Evolutionary conservation across 2,113 vertebrate species (phyloP).

Genomic region (Symphodus melops): DNA sequence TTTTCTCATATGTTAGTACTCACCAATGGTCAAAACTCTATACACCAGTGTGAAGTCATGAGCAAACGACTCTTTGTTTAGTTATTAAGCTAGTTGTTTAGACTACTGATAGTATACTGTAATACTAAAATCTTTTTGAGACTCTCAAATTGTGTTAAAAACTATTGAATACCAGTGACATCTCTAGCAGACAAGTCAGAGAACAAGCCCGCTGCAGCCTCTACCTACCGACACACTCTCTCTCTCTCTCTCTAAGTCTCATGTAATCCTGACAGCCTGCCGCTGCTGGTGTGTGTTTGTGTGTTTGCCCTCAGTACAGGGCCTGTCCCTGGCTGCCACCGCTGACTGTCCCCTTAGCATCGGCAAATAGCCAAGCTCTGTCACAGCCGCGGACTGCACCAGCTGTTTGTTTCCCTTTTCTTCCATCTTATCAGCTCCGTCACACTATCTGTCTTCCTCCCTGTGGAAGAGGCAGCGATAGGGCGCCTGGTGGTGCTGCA

Average conservation of each 20-base stretch:
- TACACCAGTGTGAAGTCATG: too few species aligned
- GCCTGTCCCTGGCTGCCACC: conserved; percentile 56
- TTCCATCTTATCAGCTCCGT: conserved; percentile 53
- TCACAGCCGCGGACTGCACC: conserved; percentile 55
- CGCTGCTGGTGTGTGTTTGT: conserved; percentile 32
- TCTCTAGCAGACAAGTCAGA: neutral
- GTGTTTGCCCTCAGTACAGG: conserved; percentile 38
- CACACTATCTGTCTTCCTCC: conserved; percentile 50
- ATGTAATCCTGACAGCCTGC: conserved; percentile 30
- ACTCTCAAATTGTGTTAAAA: neutral
- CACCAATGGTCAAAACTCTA: too few species aligned
- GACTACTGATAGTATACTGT: too few species aligned
- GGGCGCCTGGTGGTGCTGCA: conserved; percentile 38
- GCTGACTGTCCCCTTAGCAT: conserved; percentile 46
- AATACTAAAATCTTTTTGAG: too few species aligned
- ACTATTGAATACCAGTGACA: neutral
- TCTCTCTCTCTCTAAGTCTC: conserved; percentile 7
- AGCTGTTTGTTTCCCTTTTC: conserved; percentile 62
- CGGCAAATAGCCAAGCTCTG: conserved; percentile 55
- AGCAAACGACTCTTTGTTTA: too few species aligned
- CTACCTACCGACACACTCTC: neutral
- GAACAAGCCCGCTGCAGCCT: neutral
- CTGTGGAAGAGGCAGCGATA: conserved; percentile 42
- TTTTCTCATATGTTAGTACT: too few species aligned
- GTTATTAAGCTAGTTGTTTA: too few species aligned